These are phyloP conservation scores for Anas platyrhynchos DNA, from an alignment of 2,113 vertebrate species.

Conservation along the genomic window DNA sequence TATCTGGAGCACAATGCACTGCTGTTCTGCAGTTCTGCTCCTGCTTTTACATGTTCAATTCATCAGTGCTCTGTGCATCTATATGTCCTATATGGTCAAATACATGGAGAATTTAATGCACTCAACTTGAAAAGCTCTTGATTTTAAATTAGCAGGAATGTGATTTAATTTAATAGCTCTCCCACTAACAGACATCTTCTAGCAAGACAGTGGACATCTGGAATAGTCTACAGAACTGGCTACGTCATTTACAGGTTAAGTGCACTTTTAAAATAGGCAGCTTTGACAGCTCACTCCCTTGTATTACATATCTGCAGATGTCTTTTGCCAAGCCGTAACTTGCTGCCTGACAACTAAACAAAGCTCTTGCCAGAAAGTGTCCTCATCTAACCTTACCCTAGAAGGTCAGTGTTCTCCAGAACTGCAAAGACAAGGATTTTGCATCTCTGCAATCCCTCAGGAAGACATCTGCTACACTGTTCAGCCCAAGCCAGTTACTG, in stretches of 20 bases:
- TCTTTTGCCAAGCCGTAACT: background rate
- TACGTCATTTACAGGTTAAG: background rate
- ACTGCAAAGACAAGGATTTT: background rate
- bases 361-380: background rate
- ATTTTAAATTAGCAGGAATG: background rate
- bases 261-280: background rate
- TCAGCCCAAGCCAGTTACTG: background rate
- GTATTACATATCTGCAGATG: background rate
- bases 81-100: background rate
- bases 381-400: background rate
- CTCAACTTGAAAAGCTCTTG: background rate
- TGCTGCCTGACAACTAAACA: background rate
- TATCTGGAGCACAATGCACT: background rate
- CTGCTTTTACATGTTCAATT: background rate
- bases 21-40: background rate
- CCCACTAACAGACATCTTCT: background rate
- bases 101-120: background rate
- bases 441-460: background rate
- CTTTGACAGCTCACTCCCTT: background rate
- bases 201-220: background rate
- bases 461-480: background rate
- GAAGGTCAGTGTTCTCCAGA: fast-evolving
- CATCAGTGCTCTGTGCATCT: background rate
- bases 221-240: background rate
- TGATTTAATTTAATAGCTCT: background rate